Evolutionary conservation across 2,113 vertebrate genomes (phyloP).

Genomic region (Eretmochelys imbricata): DNA sequence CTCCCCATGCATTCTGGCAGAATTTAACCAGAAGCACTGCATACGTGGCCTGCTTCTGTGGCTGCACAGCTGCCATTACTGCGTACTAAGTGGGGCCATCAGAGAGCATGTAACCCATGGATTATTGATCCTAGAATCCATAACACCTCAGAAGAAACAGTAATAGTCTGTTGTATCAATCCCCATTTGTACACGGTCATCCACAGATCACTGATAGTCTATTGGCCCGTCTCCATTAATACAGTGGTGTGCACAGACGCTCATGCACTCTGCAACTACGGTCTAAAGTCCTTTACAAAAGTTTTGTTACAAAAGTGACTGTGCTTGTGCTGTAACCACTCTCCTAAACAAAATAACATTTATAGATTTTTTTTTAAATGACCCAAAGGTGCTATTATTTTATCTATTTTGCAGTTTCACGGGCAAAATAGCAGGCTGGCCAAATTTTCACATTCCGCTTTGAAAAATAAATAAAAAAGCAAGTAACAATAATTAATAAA

Average conservation of each 20-base stretch:
- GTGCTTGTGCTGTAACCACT: conserved; percentile 32
- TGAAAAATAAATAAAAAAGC: background rate
- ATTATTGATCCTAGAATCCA: background rate
- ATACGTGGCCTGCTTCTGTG: background rate
- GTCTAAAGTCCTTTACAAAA: accelerated
- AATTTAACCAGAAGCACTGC: background rate
- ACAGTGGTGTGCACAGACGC: accelerated
- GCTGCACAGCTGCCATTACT: background rate
- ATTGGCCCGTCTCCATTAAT: background rate
- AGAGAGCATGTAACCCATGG: background rate
- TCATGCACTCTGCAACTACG: background rate
- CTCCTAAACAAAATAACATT: accelerated
- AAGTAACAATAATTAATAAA: background rate
- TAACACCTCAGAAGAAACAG: background rate
- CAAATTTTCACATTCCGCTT: accelerated
- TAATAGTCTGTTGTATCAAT: background rate
- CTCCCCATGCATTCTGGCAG: background rate
- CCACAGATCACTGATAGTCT: accelerated
- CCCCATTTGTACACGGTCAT: background rate
- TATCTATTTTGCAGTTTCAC: accelerated
- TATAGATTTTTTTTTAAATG: background rate
- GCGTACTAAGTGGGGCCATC: background rate
- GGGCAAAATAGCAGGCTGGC: background rate
- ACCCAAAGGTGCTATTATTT: background rate
- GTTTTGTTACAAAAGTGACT: conserved; percentile 19